Base-by-base conservation (phyloP, 2,113 vertebrate genomes). In the Catharus bicknelli region DNA sequence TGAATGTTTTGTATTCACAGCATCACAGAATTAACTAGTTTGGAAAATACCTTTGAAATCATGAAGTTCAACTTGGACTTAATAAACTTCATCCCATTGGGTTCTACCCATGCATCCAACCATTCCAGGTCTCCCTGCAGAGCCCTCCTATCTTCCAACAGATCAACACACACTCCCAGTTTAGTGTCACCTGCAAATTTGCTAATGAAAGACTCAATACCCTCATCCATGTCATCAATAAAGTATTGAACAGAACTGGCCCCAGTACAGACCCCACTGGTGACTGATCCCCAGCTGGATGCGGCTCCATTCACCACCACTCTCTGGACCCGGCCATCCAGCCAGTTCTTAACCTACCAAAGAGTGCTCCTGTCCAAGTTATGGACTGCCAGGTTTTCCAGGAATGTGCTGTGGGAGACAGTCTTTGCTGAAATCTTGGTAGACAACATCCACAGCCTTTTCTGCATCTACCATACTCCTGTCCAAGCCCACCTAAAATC, bases 161-260 rank as follows among this genome's bases (percentile, higher is more conserved):
- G 7, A 32, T 20, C 0, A 1, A 61, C 57, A 61, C 5, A 26
- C 0, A 0, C 13, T 61, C 45, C 13, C 58, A n/a, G 22, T 5
- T 26, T 40, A 3, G 10, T n/a, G 29, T 16, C 3, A 3, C n/a
- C 22, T 21, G 29, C 16, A 62, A 27, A n/a, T 51, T 42, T n/a
- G 16, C 36, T 42, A 2, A 22, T n/a, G 34, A 3, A 11, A 3
- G 47, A 22, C n/a, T 18, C n/a, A 8, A 23, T 17, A 0, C 8
- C 13, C 30, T 77, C 22, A 10, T 6, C 36, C 17, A 63, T 1
- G 4, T 21, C 16, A 7, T 16, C 29, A 63, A 0, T 42, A 1
- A 53, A 2, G 16, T 63, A 42, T 10, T 17, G 3, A 63, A 63
- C 30, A 53, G 23, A 1, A 3, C 13, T 51, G 36, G 13, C 4